phyloP scores from a whole-genome alignment of 2,797 vertebrate genomes.

The Diceros bicornis region DNA sequence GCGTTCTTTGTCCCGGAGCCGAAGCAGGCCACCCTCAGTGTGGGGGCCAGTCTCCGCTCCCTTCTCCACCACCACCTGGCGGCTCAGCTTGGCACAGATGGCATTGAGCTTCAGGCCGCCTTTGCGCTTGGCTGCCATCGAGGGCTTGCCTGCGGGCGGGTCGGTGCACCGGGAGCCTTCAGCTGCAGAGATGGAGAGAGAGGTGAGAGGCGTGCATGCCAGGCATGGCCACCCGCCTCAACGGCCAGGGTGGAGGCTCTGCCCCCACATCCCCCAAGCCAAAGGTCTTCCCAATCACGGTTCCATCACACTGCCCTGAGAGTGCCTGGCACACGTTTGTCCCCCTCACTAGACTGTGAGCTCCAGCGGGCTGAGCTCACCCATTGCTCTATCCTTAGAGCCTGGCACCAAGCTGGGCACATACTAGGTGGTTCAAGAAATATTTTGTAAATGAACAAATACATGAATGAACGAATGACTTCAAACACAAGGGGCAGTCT shows the following conservation, averaged over 20 bases:
- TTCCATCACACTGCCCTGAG: background rate
- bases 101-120: conserved; percentile 99
- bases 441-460: background rate
- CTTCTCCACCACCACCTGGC: conserved; percentile 97
- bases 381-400: background rate
- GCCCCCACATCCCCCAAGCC: background rate
- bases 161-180: conserved; percentile 99
- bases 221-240: background rate
- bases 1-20: conserved; percentile 84
- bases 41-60: conserved; percentile 93
- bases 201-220: background rate
- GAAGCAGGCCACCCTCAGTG: conserved; percentile 81
- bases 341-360: accelerated
- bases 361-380: background rate
- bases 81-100: conserved; percentile 99
- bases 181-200: conserved; percentile 90
- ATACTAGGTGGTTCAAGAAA: background rate
- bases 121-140: conserved; percentile 99
- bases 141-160: conserved; percentile 98
- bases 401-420: background rate
- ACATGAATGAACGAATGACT: background rate
- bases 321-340: accelerated
- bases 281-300: background rate
- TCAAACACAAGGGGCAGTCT: background rate
- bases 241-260: background rate